Percentiles rank a stretch among this genome's conserved stretches.
Conservation (phyloP, 2,797 vertebrate genomes). For the Leptatherina wallacei region DNA sequence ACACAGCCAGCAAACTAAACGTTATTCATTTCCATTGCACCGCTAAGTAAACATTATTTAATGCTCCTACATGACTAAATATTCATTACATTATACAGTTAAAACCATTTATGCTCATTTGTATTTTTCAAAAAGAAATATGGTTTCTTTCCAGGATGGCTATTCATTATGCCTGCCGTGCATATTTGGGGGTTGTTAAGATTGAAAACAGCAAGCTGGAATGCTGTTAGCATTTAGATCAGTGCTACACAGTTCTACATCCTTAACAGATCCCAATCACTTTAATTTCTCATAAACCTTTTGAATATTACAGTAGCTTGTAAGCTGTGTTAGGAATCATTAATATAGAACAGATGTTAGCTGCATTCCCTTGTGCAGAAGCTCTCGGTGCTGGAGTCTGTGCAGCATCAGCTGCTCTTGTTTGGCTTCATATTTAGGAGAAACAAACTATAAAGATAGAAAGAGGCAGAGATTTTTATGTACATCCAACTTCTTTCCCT, state of each 20-base stretch:
- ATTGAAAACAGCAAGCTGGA: conserved; percentile 20
- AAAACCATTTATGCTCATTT: conserved; percentile 39
- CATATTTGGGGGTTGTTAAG: conserved; percentile 36
- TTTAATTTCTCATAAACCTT: conserved; percentile 49
- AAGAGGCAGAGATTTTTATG: neutral
- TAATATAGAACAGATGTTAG: conserved; percentile 78
- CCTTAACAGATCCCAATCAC: conserved; percentile 67
- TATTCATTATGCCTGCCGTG: conserved; percentile 19
- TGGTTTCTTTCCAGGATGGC: neutral
- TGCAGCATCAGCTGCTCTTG: conserved; percentile 55
- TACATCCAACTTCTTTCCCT: neutral
- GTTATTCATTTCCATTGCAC: conserved; percentile 50
- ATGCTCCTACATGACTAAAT: conserved; percentile 49
- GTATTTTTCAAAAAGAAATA: conserved; percentile 17
- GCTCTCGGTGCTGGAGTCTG: conserved; percentile 47
- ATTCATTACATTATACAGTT: conserved; percentile 48
- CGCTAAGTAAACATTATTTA: conserved; percentile 53
- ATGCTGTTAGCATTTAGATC: conserved; percentile 33
- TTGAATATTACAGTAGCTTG: conserved; percentile 74
- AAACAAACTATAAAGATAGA: conserved; percentile 5
- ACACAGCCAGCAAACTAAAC: conserved; percentile 46
- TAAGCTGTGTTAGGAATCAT: conserved; percentile 64
- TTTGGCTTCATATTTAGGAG: conserved; percentile 68
- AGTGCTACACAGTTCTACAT: conserved; percentile 55
- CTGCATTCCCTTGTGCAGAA: conserved; percentile 55